Percentiles rank a stretch among this genome's conserved stretches.
phyloP scores from a whole-genome alignment of 2,888 invertebrate species.

The Drymonia ruficornis region DNA sequence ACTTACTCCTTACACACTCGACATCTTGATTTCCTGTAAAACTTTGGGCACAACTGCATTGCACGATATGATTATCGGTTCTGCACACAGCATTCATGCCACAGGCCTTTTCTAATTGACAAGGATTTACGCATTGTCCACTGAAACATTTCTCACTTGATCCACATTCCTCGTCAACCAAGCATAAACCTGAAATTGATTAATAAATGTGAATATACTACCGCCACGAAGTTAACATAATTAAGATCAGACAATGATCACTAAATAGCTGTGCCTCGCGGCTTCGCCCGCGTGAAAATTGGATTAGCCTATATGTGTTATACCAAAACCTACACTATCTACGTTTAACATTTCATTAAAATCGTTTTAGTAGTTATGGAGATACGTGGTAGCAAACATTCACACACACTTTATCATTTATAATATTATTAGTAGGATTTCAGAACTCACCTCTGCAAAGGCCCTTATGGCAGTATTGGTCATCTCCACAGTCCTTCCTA shows the following conservation, averaged over 20 bases:
- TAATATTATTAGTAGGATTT: too few species aligned
- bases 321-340: too few species aligned
- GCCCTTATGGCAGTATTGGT: constrained; percentile 92
- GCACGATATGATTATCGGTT: constrained; percentile 89
- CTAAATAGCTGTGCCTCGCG: too few species aligned
- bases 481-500: constrained; percentile 90
- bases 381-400: too few species aligned
- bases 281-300: too few species aligned
- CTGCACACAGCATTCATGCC: constrained; percentile 93
- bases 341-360: too few species aligned
- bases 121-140: constrained; percentile 93
- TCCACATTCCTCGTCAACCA: constrained; percentile 91
- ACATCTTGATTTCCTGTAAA: constrained; percentile 94
- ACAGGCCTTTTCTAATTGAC: constrained; percentile 90
- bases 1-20: constrained; percentile 93
- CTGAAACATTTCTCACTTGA: constrained; percentile 91
- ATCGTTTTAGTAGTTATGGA: too few species aligned
- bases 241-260: background rate
- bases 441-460: constrained; percentile 87
- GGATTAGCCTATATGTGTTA: too few species aligned
- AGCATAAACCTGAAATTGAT: constrained; percentile 87
- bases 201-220: background rate
- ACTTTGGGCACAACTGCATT: constrained; percentile 92
- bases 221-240: background rate
- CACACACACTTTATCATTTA: too few species aligned